phyloP scores from a whole-genome alignment of 2,113 vertebrate genomes.

The Herpetotheres cachinnans region DNA sequence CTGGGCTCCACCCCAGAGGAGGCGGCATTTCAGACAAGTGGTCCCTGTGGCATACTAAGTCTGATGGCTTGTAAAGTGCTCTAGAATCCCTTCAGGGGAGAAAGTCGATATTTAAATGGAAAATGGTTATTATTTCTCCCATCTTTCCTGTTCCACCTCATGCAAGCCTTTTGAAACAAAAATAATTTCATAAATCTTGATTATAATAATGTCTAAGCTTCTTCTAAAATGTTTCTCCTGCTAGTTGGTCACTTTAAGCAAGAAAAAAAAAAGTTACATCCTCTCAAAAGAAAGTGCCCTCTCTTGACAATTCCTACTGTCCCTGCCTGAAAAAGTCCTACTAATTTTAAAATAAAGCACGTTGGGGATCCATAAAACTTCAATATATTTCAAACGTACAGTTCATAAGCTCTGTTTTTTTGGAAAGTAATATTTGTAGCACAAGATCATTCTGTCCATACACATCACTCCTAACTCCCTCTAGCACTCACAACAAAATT shows the following conservation, averaged over 20 bases:
- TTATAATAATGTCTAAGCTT: background rate
- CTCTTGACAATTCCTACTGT: constrained; percentile 1
- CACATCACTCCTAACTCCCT: background rate
- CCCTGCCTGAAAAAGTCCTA: background rate
- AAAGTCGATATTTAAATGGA: background rate
- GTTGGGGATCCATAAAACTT: constrained; percentile 28
- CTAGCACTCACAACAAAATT: background rate
- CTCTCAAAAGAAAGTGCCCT: background rate
- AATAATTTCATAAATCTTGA: background rate
- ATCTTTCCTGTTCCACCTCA: background rate
- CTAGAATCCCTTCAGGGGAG: background rate
- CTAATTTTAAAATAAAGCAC: constrained; percentile 46
- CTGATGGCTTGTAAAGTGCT: background rate
- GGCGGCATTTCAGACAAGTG: background rate
- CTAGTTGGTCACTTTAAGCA: background rate
- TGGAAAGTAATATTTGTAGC: constrained; percentile 35
- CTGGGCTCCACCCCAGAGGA: background rate
- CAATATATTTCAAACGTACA: constrained; percentile 36
- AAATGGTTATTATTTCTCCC: background rate
- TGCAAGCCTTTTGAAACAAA: background rate
- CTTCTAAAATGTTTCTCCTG: background rate
- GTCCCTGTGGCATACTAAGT: background rate
- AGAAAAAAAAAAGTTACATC: background rate
- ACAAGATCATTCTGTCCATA: background rate
- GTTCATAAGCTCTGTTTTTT: background rate